Percentiles rank a stretch among this genome's conserved stretches.
Evolutionary conservation across 2,797 vertebrate genomes (phyloP).

Genomic region (Acanthurus tractus): DNA sequence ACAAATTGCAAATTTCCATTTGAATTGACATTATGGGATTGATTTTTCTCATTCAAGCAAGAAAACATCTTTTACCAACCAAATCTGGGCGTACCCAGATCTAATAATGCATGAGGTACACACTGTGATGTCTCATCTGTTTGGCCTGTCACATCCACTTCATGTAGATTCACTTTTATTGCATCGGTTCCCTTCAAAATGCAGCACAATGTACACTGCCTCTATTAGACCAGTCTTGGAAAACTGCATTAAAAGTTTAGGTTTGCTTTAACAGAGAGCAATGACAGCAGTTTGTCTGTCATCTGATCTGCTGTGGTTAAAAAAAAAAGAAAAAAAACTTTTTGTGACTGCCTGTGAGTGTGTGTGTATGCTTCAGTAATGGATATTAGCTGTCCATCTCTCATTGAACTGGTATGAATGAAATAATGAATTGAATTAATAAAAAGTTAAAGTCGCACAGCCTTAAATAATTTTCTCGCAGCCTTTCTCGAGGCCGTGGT

Average conservation of each 20-base stretch:
- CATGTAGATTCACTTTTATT: not conserved
- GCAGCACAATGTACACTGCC: not conserved
- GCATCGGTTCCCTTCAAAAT: not conserved
- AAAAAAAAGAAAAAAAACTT: not conserved
- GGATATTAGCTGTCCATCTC: not conserved
- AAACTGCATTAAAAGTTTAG: slow-evolving; percentile 16
- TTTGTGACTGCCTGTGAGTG: not conserved
- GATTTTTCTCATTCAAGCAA: not conserved
- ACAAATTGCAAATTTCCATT: not conserved
- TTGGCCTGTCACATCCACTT: slow-evolving; percentile 6
- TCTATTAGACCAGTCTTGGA: not conserved
- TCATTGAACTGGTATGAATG: slow-evolving; percentile 5
- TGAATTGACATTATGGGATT: slow-evolving; percentile 10
- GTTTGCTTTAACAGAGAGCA: not conserved
- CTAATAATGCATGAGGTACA: not conserved
- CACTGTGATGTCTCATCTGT: not conserved
- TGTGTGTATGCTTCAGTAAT: not conserved
- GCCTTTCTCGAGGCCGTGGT: not conserved
- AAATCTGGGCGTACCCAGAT: not conserved
- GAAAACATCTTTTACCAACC: not conserved
- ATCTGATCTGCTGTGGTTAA: slow-evolving; percentile 1
- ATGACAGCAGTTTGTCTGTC: not conserved
- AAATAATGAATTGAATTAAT: slow-evolving; percentile 12
- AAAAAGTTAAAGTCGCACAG: not conserved
- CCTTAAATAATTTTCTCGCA: not conserved